Evolutionary conservation across 1,140 invertebrate genomes (phyloP), one percentile per base, ranked within the genome.

Genomic region (Armadillidium nasatum): DNA sequence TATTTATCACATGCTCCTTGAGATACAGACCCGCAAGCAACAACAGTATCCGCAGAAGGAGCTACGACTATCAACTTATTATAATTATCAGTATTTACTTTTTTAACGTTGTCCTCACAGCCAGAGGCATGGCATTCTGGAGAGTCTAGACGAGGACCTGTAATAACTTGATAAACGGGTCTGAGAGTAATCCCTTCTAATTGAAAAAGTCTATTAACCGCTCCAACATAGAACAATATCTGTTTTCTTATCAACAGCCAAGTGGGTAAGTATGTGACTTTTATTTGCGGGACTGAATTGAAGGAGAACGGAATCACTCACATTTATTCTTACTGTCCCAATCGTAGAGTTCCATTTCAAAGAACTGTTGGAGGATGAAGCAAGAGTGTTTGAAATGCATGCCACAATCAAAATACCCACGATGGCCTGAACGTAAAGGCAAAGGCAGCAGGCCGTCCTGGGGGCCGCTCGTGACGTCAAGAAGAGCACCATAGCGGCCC

Each of bases 51-150:
- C 10, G 91, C 89, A 76, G 91, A 90, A 77, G 91, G 88, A 84
- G 96, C 94, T 44, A 97, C 90, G 10, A 98, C 88, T 74, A 98
- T 87, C 73, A 96, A 90, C 86, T 98, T 98, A 85, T 96, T 97
- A 75, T 93, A 90, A 85, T 94, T 96, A 83, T 95, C 91, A 69
- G 90, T 92, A 69, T 89, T 83, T 0, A 88, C 85, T 45, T 90
- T 90, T 77, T 88, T 87, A 77, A 90, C 89, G 76, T 91, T 88
- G 68, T 82, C 76, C 10, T 82, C 80, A 84, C 94, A 96, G 54
- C 93, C 93, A 76, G 88, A 91, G 4, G 94, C 91, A 85, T 94
- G 92, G 84, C 94, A 96, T 80, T 91, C 89, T 6, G 93, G 91
- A 86, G 92, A 95, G 86, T 96, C 94, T 77, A 89, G 87, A 83